Conservation (phyloP, 1,140 invertebrate genomes). For the Theocolax elegans region DNA sequence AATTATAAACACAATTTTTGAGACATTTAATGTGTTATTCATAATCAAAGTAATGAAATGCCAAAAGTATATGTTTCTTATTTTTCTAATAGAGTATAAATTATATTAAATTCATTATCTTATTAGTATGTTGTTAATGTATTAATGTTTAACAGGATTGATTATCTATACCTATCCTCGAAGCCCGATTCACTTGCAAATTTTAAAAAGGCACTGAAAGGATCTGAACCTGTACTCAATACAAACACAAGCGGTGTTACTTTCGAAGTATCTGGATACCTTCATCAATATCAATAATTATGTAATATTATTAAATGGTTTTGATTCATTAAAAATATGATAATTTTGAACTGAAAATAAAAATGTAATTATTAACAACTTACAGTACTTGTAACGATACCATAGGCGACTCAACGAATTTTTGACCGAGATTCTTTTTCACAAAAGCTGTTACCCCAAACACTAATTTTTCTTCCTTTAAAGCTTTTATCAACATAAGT, state of each 20-base stretch:
- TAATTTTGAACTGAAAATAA: constrained; percentile 9
- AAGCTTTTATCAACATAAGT: constrained; percentile 80
- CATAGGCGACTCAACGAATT: constrained; percentile 80
- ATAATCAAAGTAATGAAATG: too few relatives aligned
- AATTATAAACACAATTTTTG: too few relatives aligned
- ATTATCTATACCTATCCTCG: constrained; percentile 67
- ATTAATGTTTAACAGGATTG: too few relatives aligned
- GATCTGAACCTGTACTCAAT: constrained; percentile 91
- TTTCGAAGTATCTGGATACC: constrained; percentile 78
- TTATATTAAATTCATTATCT: too few relatives aligned
- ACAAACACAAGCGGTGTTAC: constrained; percentile 87
- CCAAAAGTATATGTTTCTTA: too few relatives aligned
- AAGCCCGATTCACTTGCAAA: constrained; percentile 85
- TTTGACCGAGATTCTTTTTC: constrained; percentile 77
- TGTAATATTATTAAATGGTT: not conserved
- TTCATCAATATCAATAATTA: constrained; percentile 49
- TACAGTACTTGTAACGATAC: constrained; percentile 78
- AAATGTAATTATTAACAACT: constrained; percentile 54
- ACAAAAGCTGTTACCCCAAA: constrained; percentile 85
- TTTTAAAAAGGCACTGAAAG: constrained; percentile 81
- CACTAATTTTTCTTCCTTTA: constrained; percentile 86
- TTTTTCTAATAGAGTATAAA: too few relatives aligned
- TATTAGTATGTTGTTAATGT: too few relatives aligned
- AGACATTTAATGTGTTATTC: too few relatives aligned
- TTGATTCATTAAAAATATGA: not conserved